phyloP scores from a whole-genome alignment of 2,888 invertebrate genomes.

The Notodromas monacha region DNA sequence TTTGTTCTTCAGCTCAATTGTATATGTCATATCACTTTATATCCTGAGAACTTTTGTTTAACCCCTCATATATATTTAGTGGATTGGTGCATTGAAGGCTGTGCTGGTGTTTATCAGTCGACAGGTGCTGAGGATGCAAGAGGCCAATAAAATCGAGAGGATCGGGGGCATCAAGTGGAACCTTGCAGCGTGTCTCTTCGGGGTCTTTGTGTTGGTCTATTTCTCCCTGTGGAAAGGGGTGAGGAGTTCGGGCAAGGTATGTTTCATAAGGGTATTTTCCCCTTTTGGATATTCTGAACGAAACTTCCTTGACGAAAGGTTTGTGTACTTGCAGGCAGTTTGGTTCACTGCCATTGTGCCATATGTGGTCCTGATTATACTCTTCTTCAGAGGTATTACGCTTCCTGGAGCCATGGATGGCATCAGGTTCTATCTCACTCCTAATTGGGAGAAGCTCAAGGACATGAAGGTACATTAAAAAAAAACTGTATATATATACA shows the following conservation, averaged over 20 bases:
- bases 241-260: slow-evolving; percentile 61
- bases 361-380: slow-evolving; percentile 54
- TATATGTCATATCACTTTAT: too few relatives aligned
- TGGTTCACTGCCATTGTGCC: slow-evolving; percentile 84
- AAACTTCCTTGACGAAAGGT: too few relatives aligned
- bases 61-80: too few relatives aligned
- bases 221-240: slow-evolving; percentile 90
- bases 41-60: too few relatives aligned
- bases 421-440: slow-evolving; percentile 54
- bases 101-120: too few relatives aligned
- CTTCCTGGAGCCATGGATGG: slow-evolving; percentile 54
- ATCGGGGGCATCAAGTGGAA: slow-evolving; percentile 67
- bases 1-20: too few relatives aligned
- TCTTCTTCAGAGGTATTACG: slow-evolving; percentile 44
- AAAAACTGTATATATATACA: too few relatives aligned
- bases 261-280: slow-evolving; percentile 9
- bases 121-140: slow-evolving; percentile 49
- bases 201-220: slow-evolving; percentile 70
- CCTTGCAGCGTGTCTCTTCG: slow-evolving; percentile 54
- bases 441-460: slow-evolving; percentile 46
- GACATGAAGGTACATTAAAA: not conserved
- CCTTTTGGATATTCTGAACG: not conserved
- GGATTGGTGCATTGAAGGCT: too few relatives aligned
- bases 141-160: slow-evolving; percentile 43
- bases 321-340: too few relatives aligned